A percentile compares a stretch with the other conserved stretches of the same genome.
phyloP scores from a whole-genome alignment of 2,113 vertebrate species.

The Sceloporus tristichus region DNA sequence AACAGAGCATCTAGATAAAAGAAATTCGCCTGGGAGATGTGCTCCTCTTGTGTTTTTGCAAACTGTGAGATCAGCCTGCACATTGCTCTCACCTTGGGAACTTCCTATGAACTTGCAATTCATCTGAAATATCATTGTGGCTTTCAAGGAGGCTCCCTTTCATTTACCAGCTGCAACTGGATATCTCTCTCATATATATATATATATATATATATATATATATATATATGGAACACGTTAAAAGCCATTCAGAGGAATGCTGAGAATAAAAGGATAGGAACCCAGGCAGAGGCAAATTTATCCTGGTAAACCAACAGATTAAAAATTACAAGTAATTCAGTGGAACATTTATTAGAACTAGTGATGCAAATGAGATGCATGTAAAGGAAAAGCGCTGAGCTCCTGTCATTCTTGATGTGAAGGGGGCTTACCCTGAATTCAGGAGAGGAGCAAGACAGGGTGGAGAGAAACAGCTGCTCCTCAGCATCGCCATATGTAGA shows the following conservation, averaged over 20 bases:
- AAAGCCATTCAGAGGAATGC: not conserved
- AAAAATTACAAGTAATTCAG: conserved; percentile 3
- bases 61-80: conserved; percentile 6
- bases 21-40: not conserved
- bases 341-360: not conserved
- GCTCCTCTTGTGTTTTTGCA: conserved; percentile 22
- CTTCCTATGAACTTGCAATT: conserved; percentile 17
- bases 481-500: not conserved
- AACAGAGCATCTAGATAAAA: conserved; percentile 22
- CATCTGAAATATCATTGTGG: conserved; percentile 23
- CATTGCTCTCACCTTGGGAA: conserved; percentile 27
- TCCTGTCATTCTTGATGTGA: not conserved
- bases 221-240: not conserved
- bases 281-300: not conserved
- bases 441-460: conserved; percentile 9
- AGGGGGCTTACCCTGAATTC: not conserved
- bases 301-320: conserved; percentile 26
- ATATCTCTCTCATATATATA: not conserved
- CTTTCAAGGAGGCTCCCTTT: conserved; percentile 31
- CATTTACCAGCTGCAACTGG: conserved; percentile 21
- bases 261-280: not conserved
- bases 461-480: conserved; percentile 5
- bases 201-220: no score
- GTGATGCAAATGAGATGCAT: not conserved
- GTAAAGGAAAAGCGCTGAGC: not conserved